Base-by-base conservation (phyloP, 2,888 invertebrate species). In the Euplagia quadripunctaria region DNA sequence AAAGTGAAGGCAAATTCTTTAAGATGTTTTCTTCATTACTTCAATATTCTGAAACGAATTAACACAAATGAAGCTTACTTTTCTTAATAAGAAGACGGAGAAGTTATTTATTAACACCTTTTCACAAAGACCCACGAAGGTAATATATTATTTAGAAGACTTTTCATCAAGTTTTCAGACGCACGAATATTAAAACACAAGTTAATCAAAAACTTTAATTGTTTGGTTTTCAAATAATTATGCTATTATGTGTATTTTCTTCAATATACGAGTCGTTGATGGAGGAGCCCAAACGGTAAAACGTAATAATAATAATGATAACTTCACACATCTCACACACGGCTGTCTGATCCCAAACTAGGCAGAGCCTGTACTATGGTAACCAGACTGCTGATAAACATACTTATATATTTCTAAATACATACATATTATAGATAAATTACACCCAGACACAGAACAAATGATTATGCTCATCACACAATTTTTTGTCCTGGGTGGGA, bases 1-100 rank as follows among this genome's bases (percentile, higher is more conserved):
- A 79, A 81, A 79, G 77, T 81, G 70, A 78, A 77, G 77, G 74
- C 69, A 63, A 72, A 78, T 75, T 77, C 70, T 77, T 76, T 69
- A 11, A 71, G 41, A 70, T 58, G 46, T 79, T 74, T 78, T 73
- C 67, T 77, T 76, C 58, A 66, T 74, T 68, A 65, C 55, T 63
- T 74, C 64, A 66, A 20, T 71, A 70, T 77, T 76, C 64, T 66
- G 61, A 61, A 43, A 70, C 51, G 61, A 73, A 58, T 74, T 63
- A 67, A 69, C 49, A 70, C 49, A 55, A 72, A 64, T 64, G 58
- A 64, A 73, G 49, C 46, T 71, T 69, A 65, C 41, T n/a, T 68
- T 76, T 73, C 16, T 41, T 55, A 68, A 67, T 69, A 78, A 61
- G 20, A 11, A 42, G 11, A 55, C 42, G 49, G 64, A 42, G 66